Percentiles rank a stretch among this genome's conserved stretches.
Conservation (phyloP, 2,888 invertebrate genomes). For the Phytoseiulus persimilis region DNA sequence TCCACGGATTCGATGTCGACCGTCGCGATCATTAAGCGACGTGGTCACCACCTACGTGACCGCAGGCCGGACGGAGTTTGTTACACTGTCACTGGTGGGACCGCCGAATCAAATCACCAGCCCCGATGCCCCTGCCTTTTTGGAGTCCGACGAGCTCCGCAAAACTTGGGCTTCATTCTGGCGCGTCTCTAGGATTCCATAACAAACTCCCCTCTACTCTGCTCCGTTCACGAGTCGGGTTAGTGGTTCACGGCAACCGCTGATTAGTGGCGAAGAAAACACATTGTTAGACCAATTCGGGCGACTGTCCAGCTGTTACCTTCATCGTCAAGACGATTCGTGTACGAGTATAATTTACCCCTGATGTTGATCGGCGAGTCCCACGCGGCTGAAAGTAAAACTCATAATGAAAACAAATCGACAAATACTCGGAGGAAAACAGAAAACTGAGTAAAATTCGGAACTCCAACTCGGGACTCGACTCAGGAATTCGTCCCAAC, state of each 20-base stretch:
- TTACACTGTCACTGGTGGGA: no score
- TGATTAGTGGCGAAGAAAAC: no score
- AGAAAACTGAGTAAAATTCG: neutral
- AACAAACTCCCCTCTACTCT: neutral
- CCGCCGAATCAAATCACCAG: no score
- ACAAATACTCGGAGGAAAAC: neutral
- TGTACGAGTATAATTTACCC: constrained; percentile 16
- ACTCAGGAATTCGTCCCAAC: no score
- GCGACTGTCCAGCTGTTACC: neutral
- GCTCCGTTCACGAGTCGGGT: neutral
- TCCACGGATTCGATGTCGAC: neutral
- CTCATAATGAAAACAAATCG: neutral
- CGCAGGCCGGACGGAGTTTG: neutral
- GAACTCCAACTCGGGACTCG: no score
- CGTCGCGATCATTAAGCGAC: neutral
- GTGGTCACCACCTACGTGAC: neutral
- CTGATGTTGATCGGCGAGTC: constrained; percentile 13
- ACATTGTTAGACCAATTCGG: neutral
- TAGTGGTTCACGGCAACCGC: no score
- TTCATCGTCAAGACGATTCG: constrained; percentile 24
- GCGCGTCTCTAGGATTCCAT: no score
- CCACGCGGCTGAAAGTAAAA: constrained; percentile 26
- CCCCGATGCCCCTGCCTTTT: no score
- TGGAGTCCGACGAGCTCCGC: no score
- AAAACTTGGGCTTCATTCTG: no score